Evolutionary conservation across 2,113 vertebrate species (phyloP).

Genomic region (Daubentonia madagascariensis): DNA sequence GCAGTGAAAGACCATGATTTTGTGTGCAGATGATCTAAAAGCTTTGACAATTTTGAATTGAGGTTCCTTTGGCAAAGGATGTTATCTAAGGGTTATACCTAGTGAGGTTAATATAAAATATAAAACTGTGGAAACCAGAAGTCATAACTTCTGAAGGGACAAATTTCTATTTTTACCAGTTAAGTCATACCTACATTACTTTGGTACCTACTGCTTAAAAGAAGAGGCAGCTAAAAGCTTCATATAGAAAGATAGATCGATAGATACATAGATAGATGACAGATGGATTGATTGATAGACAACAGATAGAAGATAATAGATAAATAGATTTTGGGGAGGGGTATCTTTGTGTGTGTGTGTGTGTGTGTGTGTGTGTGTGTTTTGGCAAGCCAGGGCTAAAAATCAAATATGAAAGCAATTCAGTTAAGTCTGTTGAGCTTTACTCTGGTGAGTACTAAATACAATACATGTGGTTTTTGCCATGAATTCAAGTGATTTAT

Average conservation of each 20-base stretch:
- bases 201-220: constrained; percentile 76
- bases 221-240: constrained; percentile 80
- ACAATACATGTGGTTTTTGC: constrained; percentile 78
- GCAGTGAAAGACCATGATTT: neutral
- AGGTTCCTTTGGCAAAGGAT: neutral
- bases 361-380: constrained; percentile 15
- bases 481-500: constrained; percentile 80
- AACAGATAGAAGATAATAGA: no score
- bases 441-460: constrained; percentile 80
- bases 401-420: constrained; percentile 84
- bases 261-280: neutral
- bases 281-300: neutral
- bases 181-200: constrained; percentile 63
- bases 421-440: constrained; percentile 82
- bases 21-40: neutral
- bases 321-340: neutral
- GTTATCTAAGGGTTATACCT: neutral
- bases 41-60: neutral
- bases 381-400: constrained; percentile 81
- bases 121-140: constrained; percentile 48
- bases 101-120: constrained; percentile 49
- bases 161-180: constrained; percentile 69
- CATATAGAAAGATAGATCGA: neutral
- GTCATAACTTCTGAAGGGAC: constrained; percentile 65
- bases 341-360: neutral